A percentile compares a stretch with the other conserved stretches of the same genome.
phyloP scores from a whole-genome alignment of 2,888 invertebrate species.

The Thyatira batis region DNA sequence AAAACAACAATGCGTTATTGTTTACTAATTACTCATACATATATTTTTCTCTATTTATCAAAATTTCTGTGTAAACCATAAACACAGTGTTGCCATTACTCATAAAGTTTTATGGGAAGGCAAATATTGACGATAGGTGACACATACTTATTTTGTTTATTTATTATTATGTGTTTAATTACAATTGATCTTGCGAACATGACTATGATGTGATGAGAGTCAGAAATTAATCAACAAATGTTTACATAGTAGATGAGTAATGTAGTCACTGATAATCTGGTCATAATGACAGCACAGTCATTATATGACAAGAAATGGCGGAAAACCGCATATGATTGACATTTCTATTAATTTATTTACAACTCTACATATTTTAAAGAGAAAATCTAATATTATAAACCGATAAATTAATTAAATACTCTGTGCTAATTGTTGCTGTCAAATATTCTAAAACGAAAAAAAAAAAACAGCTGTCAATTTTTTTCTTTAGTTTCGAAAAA shows the following conservation, averaged over 20 bases:
- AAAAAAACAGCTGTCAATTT: no score
- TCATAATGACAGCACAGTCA: not conserved
- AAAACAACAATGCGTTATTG: no score
- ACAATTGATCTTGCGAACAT: not conserved
- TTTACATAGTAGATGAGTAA: not conserved
- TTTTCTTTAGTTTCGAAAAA: no score
- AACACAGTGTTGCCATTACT: not conserved
- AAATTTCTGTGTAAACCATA: not conserved
- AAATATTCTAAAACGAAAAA: no score
- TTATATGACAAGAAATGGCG: not conserved
- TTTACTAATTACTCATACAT: not conserved
- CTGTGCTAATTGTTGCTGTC: no score
- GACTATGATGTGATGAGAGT: not conserved
- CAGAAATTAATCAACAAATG: no score
- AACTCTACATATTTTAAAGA: no score
- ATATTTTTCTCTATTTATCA: not conserved
- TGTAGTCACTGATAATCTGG: not conserved
- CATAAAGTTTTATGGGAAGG: not conserved
- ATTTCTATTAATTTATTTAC: no score
- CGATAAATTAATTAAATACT: no score
- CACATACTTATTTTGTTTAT: not conserved
- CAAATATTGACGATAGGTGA: not conserved
- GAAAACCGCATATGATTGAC: no score
- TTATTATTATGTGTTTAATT: no score
- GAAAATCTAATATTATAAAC: no score